A percentile compares a stretch with the other conserved stretches of the same genome.
Conservation (phyloP, 2,113 vertebrate species). For the Rattus rattus region DNA sequence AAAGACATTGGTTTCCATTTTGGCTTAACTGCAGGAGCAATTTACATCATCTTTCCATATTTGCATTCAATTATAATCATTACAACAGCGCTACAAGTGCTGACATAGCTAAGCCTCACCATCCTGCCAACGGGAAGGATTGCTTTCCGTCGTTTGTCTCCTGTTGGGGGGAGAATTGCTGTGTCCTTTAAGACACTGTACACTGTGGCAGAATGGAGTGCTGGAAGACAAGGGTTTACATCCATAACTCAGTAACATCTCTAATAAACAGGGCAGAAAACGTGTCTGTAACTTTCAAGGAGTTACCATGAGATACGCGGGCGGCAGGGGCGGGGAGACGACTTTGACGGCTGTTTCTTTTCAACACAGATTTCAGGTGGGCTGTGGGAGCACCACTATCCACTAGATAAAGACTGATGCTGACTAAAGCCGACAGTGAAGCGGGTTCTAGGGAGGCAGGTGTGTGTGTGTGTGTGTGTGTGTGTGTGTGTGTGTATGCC, state of each 20-base stretch:
- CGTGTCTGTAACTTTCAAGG: constrained; percentile 21
- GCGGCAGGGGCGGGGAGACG: neutral
- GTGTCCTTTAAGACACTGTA: neutral
- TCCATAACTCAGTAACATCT: constrained; percentile 20
- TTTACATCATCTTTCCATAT: constrained; percentile 71
- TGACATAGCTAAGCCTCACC: constrained; percentile 63
- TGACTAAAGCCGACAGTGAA: neutral
- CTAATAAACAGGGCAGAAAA: constrained; percentile 22
- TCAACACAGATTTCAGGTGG: constrained; percentile 11
- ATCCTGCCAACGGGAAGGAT: constrained; percentile 34
- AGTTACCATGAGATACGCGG: neutral
- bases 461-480: neutral
- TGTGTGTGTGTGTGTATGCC: neutral
- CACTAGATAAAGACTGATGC: accelerated
- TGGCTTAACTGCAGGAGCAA: constrained; percentile 71
- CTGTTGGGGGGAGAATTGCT: constrained; percentile 27
- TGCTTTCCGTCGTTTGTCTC: constrained; percentile 28
- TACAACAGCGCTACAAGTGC: neutral
- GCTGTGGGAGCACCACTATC: neutral
- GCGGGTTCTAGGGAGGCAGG: neutral
- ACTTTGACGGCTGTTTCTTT: constrained; percentile 32
- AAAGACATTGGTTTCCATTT: constrained; percentile 76
- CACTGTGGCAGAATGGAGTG: neutral
- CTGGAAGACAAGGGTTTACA: constrained; percentile 54
- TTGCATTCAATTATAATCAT: constrained; percentile 67